A percentile compares a stretch with the other conserved stretches of the same genome.
phyloP scores from a whole-genome alignment of 2,888 invertebrate species.

The Cremastobaeus sp. region DNA sequence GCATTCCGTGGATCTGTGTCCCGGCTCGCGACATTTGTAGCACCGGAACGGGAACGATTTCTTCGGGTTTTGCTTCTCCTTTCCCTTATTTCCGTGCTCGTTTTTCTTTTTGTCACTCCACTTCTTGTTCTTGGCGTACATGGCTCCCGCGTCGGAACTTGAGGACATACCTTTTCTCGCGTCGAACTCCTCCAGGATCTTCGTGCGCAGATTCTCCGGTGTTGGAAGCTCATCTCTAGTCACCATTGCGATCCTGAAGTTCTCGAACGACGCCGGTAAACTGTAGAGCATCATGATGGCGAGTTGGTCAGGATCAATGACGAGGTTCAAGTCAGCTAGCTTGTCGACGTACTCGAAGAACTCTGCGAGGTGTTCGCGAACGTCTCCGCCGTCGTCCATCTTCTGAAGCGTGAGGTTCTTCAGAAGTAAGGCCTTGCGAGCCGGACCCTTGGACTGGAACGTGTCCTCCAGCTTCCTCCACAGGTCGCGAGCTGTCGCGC shows the following conservation, averaged over 20 bases:
- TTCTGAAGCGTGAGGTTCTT: constrained; percentile 8
- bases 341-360: constrained; percentile 22
- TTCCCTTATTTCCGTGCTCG: no score
- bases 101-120: no score
- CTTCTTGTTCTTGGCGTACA: no score
- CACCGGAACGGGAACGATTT: no score
- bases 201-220: constrained; percentile 33
- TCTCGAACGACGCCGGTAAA: constrained; percentile 41
- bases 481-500: background rate
- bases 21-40: no score
- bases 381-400: constrained; percentile 19
- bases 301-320: constrained; percentile 20
- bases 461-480: constrained; percentile 7
- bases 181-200: constrained; percentile 30
- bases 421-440: constrained; percentile 12
- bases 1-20: no score
- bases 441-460: constrained; percentile 9
- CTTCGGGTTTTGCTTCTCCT: no score
- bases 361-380: constrained; percentile 7
- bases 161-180: constrained; percentile 15
- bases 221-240: constrained; percentile 14
- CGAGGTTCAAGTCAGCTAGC: constrained; percentile 14
- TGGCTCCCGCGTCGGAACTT: no score
- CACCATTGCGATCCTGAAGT: constrained; percentile 48
- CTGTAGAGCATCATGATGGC: constrained; percentile 44